Conservation (phyloP, 2,113 vertebrate genomes). For the Pterophyllum scalare region DNA sequence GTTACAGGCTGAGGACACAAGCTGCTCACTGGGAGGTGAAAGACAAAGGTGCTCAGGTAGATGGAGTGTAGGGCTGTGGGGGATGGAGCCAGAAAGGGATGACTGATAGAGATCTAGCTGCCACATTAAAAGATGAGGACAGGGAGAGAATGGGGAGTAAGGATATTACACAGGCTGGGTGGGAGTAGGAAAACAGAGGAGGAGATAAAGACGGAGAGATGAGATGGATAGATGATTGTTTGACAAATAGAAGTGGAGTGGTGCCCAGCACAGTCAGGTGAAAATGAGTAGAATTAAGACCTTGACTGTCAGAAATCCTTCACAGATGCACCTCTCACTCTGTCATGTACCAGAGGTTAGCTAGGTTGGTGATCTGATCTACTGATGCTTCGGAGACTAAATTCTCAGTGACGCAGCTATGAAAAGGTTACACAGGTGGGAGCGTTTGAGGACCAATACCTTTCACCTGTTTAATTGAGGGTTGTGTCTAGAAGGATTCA, state of each 20-base stretch:
- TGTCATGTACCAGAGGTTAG: conserved; percentile 25
- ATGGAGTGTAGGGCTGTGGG: neutral
- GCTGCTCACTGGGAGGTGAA: conserved; percentile 46
- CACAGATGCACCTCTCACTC: conserved; percentile 30
- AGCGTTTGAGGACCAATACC: neutral
- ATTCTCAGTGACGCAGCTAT: conserved; percentile 14
- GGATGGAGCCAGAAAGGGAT: neutral
- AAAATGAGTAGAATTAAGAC: conserved; percentile 5
- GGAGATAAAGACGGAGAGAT: neutral
- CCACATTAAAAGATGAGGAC: conserved; percentile 21
- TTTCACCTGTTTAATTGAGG: neutral
- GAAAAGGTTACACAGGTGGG: conserved; percentile 18
- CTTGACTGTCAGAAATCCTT: conserved; percentile 39
- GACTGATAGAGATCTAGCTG: neutral
- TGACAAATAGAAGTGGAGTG: neutral
- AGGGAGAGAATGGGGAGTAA: neutral
- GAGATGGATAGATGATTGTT: neutral
- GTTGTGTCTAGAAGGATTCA: too few relatives aligned
- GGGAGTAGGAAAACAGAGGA: neutral
- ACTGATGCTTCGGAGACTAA: conserved; percentile 40
- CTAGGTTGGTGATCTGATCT: conserved; percentile 29
- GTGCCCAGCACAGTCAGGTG: conserved; percentile 3
- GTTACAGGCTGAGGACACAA: conserved; percentile 35
- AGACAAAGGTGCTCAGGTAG: neutral
- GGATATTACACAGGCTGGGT: neutral